These are phyloP conservation scores for Nematolebias whitei DNA, from an alignment of 2,113 vertebrate species.

Conservation along the genomic window DNA sequence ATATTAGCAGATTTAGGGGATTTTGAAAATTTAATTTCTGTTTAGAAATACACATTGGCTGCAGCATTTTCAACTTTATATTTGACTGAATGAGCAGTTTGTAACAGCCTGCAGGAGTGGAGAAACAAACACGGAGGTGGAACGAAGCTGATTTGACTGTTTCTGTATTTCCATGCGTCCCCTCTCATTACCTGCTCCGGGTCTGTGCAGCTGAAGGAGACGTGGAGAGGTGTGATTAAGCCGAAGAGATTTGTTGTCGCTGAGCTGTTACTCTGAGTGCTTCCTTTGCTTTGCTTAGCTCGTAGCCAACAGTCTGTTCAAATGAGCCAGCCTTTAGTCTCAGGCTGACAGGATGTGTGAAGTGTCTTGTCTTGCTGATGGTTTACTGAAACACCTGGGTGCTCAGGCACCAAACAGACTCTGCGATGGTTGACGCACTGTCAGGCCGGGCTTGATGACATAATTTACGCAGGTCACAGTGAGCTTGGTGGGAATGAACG, in stretches of 20 bases:
- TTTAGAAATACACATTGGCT: no score
- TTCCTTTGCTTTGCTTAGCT: conserved; percentile 8
- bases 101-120: not conserved
- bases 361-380: conserved; percentile 54
- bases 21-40: no score
- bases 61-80: not conserved
- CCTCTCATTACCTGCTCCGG: conserved; percentile 35
- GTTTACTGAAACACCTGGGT: conserved; percentile 67
- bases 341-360: conserved; percentile 55
- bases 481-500: conserved; percentile 33
- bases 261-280: not conserved
- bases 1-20: no score
- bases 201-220: conserved; percentile 26
- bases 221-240: conserved; percentile 56
- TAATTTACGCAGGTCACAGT: conserved; percentile 73
- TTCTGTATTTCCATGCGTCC: conserved; percentile 42
- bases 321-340: conserved; percentile 43
- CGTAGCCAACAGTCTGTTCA: conserved; percentile 28
- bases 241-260: conserved; percentile 17
- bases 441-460: conserved; percentile 61
- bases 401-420: conserved; percentile 56
- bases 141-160: not conserved
- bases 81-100: not conserved
- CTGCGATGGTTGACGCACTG: conserved; percentile 51
- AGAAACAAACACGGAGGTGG: conserved; percentile 5